Base-by-base conservation (phyloP, 2,888 invertebrate genomes). In the Rugalucina vietnamica region DNA sequence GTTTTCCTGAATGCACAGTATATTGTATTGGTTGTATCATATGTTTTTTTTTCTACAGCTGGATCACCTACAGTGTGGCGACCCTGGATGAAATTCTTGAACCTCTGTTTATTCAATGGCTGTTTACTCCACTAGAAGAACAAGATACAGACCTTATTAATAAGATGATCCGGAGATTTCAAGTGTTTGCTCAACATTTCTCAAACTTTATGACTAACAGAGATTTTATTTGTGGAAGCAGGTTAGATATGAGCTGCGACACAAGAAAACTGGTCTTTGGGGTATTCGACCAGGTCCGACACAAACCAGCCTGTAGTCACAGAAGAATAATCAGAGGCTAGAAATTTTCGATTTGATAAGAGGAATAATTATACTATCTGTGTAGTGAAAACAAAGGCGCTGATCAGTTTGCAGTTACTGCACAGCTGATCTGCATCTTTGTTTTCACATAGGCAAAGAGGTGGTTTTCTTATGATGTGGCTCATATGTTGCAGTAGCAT, bases 81-180 rank as follows among this genome's bases (percentile, higher is more conserved):
- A 91, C 91, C 2, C 76, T 92, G n/a, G 92, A 92, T 85, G 91
- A 89, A 74, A 86, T 89, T 1, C 81, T 91, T 75, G 90, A 89
- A 79, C 81, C 49, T 1, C 81, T 92, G 21, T 84, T 89, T 24
- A 36, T 84, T 21, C 91, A 92, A 75, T 89, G 91, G 90, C 65
- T 83, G 70, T 85, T 88, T 24, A 85, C 85, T 10, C 79, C 85
- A 4, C 78, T 81, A 10, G 81, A 84, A n/a, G 60, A 90, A 12
- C 88, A 88, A 72, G 87, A 92, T 75, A 81, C 73, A 29, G 79
- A 82, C 24, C 76, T 87, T n/a, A 86, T 91, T n/a, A 79, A 88
- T 43, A 85, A 89, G 21, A 88, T 88, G 65, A 80, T 85, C 29
- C 76, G 76, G 39, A 90, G 89, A 70, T 91, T 90, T 76, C 82